Conservation (phyloP, 2,888 invertebrate species). For the Penaeus monodon region DNA sequence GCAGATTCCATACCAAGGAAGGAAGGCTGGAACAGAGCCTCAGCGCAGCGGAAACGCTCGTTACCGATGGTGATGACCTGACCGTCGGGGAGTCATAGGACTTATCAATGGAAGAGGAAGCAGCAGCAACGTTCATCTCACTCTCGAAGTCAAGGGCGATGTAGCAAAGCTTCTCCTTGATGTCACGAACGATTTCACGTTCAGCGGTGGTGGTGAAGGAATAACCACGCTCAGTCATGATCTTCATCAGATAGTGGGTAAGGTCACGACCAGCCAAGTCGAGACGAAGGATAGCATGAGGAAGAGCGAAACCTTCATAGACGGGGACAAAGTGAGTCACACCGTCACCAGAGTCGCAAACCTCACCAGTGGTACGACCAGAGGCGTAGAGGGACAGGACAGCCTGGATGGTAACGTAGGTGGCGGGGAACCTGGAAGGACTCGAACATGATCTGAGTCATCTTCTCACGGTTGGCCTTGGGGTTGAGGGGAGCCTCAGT, state of each 20-base stretch:
- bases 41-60: conserved; percentile 54
- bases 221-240: conserved; percentile 79
- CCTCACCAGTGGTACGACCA: too few species aligned
- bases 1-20: conserved; percentile 72
- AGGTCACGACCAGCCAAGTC: conserved; percentile 96
- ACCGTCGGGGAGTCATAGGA: conserved; percentile 60
- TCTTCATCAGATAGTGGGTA: conserved; percentile 97
- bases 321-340: conserved; percentile 70
- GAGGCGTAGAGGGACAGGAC: too few species aligned
- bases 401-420: too few species aligned
- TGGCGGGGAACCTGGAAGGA: conserved; percentile 75
- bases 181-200: conserved; percentile 59
- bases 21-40: conserved; percentile 60
- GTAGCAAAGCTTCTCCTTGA: conserved; percentile 63
- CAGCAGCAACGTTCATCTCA: conserved; percentile 52
- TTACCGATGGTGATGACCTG: conserved; percentile 60
- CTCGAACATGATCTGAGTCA: conserved; percentile 86
- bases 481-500: conserved; percentile 95
- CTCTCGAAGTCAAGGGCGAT: conserved; percentile 59
- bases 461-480: conserved; percentile 95
- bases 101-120: conserved; percentile 49
- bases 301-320: conserved; percentile 76
- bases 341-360: conserved; percentile 71
- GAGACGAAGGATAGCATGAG: conserved; percentile 96
- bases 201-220: conserved; percentile 62